Percentiles rank a stretch among this genome's conserved stretches.
Evolutionary conservation across 1,140 invertebrate species (phyloP).

Genomic region (Hestina assimilis): DNA sequence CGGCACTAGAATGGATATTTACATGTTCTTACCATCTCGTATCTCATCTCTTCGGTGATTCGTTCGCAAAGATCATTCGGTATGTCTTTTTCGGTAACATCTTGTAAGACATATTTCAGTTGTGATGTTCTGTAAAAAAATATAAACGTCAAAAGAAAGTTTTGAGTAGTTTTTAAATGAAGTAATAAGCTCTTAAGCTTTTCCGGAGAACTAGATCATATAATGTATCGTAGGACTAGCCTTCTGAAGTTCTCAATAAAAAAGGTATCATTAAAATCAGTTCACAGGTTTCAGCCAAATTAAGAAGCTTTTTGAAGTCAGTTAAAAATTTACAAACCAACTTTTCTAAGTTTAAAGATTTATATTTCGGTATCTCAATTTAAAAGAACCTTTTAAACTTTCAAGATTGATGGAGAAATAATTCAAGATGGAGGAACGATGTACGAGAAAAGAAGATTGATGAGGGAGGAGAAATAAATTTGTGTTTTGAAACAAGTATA

Average conservation of each 20-base stretch:
- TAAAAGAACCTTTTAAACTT: neutral
- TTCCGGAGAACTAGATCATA: too few relatives aligned
- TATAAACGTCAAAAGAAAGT: neutral
- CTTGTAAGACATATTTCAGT: slow-evolving; percentile 71
- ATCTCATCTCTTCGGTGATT: slow-evolving; percentile 94
- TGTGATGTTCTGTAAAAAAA: slow-evolving; percentile 63
- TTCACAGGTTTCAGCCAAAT: too few relatives aligned
- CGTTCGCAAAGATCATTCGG: slow-evolving; percentile 92
- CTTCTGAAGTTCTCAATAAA: neutral
- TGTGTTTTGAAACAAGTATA: neutral
- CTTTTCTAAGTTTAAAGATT: neutral
- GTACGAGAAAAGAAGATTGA: neutral
- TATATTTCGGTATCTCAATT: neutral
- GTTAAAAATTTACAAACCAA: too few relatives aligned
- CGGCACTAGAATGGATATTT: slow-evolving; percentile 54
- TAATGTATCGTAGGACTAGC: too few relatives aligned
- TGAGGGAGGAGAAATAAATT: neutral
- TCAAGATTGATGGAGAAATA: slow-evolving; percentile 1
- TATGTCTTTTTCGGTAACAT: slow-evolving; percentile 95
- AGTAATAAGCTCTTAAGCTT: too few relatives aligned
- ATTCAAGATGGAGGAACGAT: neutral
- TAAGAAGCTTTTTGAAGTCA: neutral
- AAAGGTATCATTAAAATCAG: neutral
- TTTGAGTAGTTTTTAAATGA: too few relatives aligned
- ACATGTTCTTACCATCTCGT: slow-evolving; percentile 89